Percentiles rank a stretch among this genome's conserved stretches.
Evolutionary conservation across 2,113 vertebrate genomes (phyloP).

Genomic region (Sylvia atricapilla): DNA sequence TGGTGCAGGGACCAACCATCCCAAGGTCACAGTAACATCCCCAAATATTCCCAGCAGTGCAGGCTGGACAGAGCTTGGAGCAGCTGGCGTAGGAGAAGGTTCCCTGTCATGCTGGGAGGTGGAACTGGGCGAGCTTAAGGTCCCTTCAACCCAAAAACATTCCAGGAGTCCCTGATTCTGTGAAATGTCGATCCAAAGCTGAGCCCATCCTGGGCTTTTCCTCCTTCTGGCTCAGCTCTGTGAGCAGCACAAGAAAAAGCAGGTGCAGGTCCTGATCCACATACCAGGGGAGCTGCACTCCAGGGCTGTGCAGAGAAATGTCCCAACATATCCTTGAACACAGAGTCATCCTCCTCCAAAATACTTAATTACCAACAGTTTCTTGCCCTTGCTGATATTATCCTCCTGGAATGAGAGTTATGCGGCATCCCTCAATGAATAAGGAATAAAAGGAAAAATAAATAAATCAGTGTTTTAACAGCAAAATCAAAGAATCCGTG

Average conservation of each 20-base stretch:
- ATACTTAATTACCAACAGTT: neutral
- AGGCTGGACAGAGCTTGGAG: neutral
- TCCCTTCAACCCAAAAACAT: neutral
- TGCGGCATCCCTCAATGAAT: neutral
- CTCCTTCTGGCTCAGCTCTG: neutral
- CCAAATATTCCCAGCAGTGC: neutral
- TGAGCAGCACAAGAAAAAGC: neutral
- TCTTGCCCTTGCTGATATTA: neutral
- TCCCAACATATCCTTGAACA: neutral
- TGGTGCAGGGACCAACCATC: neutral
- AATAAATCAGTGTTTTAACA: neutral
- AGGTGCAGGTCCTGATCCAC: neutral
- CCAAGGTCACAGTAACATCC: conserved; percentile 37
- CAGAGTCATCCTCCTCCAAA: neutral
- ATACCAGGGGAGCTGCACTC: neutral
- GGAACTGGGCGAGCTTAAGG: neutral
- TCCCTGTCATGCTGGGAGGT: neutral
- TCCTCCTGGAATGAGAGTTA: neutral
- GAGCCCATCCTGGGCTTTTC: neutral
- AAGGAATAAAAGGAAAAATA: neutral
- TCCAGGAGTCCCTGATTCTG: neutral
- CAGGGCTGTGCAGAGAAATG: neutral
- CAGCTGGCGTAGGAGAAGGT: neutral
- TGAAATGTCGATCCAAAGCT: neutral
- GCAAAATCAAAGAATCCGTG: neutral